Evolutionary conservation across 2,888 invertebrate species (phyloP), one percentile per base, ranked within the genome.

Genomic region (Ormyrus pomaceus): DNA sequence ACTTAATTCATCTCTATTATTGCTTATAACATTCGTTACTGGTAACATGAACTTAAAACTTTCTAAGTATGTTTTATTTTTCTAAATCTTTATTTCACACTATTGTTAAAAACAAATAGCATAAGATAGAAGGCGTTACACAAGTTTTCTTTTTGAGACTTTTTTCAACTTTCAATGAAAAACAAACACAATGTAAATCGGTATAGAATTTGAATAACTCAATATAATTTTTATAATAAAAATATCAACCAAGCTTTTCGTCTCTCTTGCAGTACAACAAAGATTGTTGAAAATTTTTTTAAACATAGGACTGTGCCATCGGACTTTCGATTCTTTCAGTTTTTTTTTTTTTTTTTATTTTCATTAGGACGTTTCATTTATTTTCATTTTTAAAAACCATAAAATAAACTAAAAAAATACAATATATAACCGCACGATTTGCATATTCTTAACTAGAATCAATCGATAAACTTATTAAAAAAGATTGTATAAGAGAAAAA

Each of bases 341-440:
- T 55, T 46, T 11, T 46, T 1, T 34, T 34, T 34, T 34, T n/a
- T 64, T 64, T 34, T 56, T 58, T 19, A 19, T 19, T 19, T 65
- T 59, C 34, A 51, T 87, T 89, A 87, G 87, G 87, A 88, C 88
- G 85, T 86, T 85, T 83, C 83, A 84, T 85, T 84, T 83, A 34
- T 34, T 84, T 83, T 77, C 83, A 83, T 83, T 80, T 64, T 64
- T 48, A 46, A 78, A 72, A 72, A 19, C 50, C 72, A 66, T 61
- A 45, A 71, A 77, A 70, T 61, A 50, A 78, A 72, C 11, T 73
- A 50, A 73, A 73, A 56, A 76, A 69, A 68, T 78, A 65, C 65
- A 73, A 48, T 71, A 56, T 73, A 62, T 61, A 78, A n/a, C 68
- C 45, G 72, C 55, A 50, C 48, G 34, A 34, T 66, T 46, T 11